Percentiles rank a stretch among this genome's conserved stretches.
These are phyloP conservation scores for Chamaetylas fuelleborni DNA, from an alignment of 2,113 vertebrate genomes.

Conservation along the genomic window DNA sequence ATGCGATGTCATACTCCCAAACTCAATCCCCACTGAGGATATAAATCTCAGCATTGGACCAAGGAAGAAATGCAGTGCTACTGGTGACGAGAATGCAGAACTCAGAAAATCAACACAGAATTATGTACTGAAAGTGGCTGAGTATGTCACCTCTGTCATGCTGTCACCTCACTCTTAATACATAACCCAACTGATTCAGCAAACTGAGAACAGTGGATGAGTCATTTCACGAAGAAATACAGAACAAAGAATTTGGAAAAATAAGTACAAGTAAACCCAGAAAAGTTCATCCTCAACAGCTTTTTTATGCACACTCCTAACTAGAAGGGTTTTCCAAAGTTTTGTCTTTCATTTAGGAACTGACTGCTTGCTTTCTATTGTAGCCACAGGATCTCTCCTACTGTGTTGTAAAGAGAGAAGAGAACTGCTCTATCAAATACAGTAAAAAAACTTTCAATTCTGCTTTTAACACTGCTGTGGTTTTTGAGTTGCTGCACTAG, in stretches of 20 bases:
- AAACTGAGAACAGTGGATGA: not conserved
- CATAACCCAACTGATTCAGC: not conserved
- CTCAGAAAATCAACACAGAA: not conserved
- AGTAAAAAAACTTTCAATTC: not conserved
- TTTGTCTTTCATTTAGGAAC: not conserved
- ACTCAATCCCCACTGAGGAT: not conserved
- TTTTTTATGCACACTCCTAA: not conserved
- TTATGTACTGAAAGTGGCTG: not conserved
- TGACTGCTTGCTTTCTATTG: not conserved
- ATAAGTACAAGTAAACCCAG: not conserved
- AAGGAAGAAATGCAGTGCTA: not conserved
- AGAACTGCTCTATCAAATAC: not conserved
- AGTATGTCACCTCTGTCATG: not conserved
- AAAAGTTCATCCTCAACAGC: not conserved
- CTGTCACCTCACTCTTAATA: not conserved
- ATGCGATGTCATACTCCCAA: not conserved
- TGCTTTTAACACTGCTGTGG: not conserved
- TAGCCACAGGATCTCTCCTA: not conserved
- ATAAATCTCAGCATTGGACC: not conserved
- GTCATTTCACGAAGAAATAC: not conserved
- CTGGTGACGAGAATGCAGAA: not conserved
- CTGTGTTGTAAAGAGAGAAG: not conserved
- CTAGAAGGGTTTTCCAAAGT: not conserved
- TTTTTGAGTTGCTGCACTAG: not conserved
- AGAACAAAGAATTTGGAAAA: not conserved